Conservation (phyloP, 2,888 invertebrate species). For the Drosophila lutescens region DNA sequence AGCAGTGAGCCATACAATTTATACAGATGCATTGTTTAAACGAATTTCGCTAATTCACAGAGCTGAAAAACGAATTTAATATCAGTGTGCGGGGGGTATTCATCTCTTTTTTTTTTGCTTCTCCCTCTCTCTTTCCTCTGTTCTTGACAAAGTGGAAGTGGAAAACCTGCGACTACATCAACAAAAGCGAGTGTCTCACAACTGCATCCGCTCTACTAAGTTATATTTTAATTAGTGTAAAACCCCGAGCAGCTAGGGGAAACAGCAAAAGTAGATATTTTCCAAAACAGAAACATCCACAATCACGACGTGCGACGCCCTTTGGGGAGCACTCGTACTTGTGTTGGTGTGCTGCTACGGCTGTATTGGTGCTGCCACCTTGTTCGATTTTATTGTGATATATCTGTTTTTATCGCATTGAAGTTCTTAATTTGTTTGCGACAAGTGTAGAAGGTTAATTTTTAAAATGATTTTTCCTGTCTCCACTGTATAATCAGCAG, state of each 20-base stretch:
- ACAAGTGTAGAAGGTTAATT: conserved; percentile 27
- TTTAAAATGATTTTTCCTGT: conserved; percentile 38
- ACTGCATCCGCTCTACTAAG: conserved; percentile 5
- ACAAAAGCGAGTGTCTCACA: conserved; percentile 17
- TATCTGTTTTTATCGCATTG: conserved; percentile 30
- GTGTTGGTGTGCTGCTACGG: conserved; percentile 12
- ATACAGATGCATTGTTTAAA: conserved; percentile 26
- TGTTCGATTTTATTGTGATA: conserved; percentile 56
- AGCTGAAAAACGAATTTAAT: conserved; percentile 30
- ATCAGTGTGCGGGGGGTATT: conserved; percentile 22
- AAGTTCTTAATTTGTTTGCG: conserved; percentile 18
- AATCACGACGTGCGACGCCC: conserved; percentile 61
- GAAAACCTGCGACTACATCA: conserved; percentile 43
- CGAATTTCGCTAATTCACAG: conserved; percentile 12
- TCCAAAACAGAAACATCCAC: conserved; percentile 39
- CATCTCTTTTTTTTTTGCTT: neutral
- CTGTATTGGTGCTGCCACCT: conserved; percentile 51
- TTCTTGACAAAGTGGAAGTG: conserved; percentile 30
- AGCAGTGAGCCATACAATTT: conserved; percentile 37
- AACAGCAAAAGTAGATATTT: conserved; percentile 8
- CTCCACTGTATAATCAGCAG: conserved; percentile 31
- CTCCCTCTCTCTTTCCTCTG: neutral
- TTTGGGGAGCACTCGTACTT: conserved; percentile 25
- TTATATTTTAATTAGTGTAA: conserved; percentile 10
- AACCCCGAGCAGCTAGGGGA: neutral